Conservation (phyloP, 1,140 invertebrate species). For the Lepidurus apus region DNA sequence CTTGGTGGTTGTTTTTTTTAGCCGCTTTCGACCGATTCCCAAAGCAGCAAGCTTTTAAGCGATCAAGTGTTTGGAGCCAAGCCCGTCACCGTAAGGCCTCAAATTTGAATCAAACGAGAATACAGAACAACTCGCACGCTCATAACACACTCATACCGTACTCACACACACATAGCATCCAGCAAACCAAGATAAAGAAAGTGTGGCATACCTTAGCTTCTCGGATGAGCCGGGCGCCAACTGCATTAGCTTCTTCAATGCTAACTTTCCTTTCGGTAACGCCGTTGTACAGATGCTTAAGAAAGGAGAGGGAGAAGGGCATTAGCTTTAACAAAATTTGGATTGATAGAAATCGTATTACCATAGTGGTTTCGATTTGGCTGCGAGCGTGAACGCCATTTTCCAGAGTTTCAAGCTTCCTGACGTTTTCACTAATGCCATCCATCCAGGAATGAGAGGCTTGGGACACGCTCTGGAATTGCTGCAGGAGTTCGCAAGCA, state of each 20-base stretch:
- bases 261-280: constrained; percentile 83
- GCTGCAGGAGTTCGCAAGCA: constrained; percentile 74
- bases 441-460: constrained; percentile 83
- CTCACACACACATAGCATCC: constrained; percentile 25
- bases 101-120: constrained; percentile 1
- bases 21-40: too few species aligned
- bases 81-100: not conserved
- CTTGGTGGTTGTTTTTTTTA: too few species aligned
- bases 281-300: constrained; percentile 80
- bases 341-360: constrained; percentile 44
- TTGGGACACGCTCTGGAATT: constrained; percentile 77
- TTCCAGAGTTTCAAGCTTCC: constrained; percentile 62
- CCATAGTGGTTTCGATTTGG: constrained; percentile 70
- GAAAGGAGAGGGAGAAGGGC: constrained; percentile 39
- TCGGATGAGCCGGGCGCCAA: constrained; percentile 89
- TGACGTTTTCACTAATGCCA: constrained; percentile 57
- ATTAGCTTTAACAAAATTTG: not conserved
- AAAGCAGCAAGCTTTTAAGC: too few species aligned
- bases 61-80: too few species aligned
- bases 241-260: constrained; percentile 91
- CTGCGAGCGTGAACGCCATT: constrained; percentile 57
- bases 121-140: constrained; percentile 12
- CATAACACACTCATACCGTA: constrained; percentile 26
- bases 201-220: constrained; percentile 86
- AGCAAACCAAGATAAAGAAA: constrained; percentile 16